Base-by-base conservation (phyloP, 2,797 vertebrate species). In the Amniataba percoides region DNA sequence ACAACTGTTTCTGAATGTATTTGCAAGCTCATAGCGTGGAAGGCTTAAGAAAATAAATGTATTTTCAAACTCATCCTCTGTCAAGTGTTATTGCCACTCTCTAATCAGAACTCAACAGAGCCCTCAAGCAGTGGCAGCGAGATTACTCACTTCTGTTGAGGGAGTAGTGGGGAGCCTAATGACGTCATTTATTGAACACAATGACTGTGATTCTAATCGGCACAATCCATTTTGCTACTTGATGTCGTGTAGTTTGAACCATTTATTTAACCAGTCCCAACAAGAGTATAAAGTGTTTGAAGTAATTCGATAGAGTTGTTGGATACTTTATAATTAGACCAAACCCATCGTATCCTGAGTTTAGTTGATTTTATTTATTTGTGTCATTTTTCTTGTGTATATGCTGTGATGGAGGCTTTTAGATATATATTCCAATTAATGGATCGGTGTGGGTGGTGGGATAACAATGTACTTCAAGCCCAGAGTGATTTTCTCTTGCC, bases 41-140 rank as follows among this genome's bases (percentile, higher is more conserved):
- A 60, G 25, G 21, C 40, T 2, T 40, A 25, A 15, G 8, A 25
- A 25, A 59, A 40, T 42, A 14, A 43, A 61, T 60, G 16, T 2
- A 13, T 36, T 18, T 45, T 45, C 2, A 25, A 15, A 21, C 4
- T n/a, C 3, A 62, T 62, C 27, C n/a, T 21, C 12, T 39, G 15
- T 45, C 39, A 5, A 40, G 7, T 16, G n/a, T 31, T 2, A 62
- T 14, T 23, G 34, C 25, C 46, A 56, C 4, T 7, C 9, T 6
- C 18, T 31, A 6, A 74, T 58, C 42, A 71, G 48, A 74, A 70
- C 43, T 65, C 70, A 53, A 8, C 42, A n/a, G 25, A 40, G 48
- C 18, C 31, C 36, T 12, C 1, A 7, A n/a, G 58, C 15, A n/a
- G 9, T 25, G 31, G 14, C 23, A 31, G 13, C 13, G 2, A 2